Evolutionary conservation across 1,140 invertebrate species (phyloP), one percentile per base, ranked within the genome.

Genomic region (Drosophila willistoni): DNA sequence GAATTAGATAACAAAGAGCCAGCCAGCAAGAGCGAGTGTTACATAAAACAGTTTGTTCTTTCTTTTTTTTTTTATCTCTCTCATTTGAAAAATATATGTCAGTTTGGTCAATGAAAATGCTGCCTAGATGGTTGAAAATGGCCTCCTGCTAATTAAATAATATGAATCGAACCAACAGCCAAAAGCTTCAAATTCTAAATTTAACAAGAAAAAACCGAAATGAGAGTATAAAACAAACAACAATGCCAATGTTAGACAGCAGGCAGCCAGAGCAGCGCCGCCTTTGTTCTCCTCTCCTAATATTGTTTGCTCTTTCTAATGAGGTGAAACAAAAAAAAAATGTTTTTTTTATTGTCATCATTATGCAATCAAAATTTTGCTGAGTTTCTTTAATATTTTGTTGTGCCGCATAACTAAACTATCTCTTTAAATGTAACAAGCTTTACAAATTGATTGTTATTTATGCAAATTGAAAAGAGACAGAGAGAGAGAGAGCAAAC

Each of bases 111-210:
- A 84, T 77, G 64, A 84, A 73, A 71, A 29, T 25, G 14, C 59
- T 68, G 79, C 68, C 73, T 70, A 73, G 57, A 66, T 51, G 44
- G 44, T 51, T 22, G 44, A 19, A 29, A 29, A 29, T 22, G 44
- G 44, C 17, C 44, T 51, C 17, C 17, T 12, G 9, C 44, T 51
- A 51, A 51, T 51, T 51, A 51, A 51, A 51, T 51, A 51, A 51
- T 51, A 51, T 51, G 44, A 36, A 36, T 12, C 34, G 7, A 47
- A 47, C 44, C 14, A 47, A 51, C 17, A 17, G 36, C 29, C 17
- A 51, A 55, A 51, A 64, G 57, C 78, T 85, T 81, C 73, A 84
- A 76, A 85, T 66, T 89, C 78, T 81, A 85, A 86, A 79, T 73
- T 79, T 90, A 90, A 59, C 41, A 61, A 63, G 17, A 25, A 60